Evolutionary conservation across 2,797 vertebrate genomes (phyloP), one percentile per base, ranked within the genome.

Genomic region (Gobionotothen gibberifrons): DNA sequence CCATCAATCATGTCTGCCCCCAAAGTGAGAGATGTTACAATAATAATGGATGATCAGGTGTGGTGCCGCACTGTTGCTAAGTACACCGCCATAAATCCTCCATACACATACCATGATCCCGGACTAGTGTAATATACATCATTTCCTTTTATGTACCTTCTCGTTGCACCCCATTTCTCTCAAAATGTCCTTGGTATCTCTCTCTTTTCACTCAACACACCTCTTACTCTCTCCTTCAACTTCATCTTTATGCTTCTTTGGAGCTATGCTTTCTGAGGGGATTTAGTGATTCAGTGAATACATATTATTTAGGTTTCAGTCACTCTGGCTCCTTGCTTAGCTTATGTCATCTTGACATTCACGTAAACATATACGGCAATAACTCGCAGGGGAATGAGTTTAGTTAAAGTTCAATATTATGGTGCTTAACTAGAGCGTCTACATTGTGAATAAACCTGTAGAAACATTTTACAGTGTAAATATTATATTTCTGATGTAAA

Each of bases 91-190:
- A 91, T 93, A 90, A 92, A 94, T 92, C 88, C 86, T 83, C 22
- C 2, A 72, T 69, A 83, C 81, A 83, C 85, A 89, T 90, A 90
- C 70, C 65, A 36, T 80, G 83, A 91, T 89, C 76, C 76, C 9
- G 4, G 36, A 62, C 81, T 48, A 74, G 73, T 9, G 22, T 91
- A 82, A 87, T 76, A 89, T 89, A 91, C 88, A 91, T 90, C 81
- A 90, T 91, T 91, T 90, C 86, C 88, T 88, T 93, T 93, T 84
- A 91, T 86, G 88, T 64, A 89, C 74, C 90, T 72, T 67, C 74
- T 89, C 79, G 84, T 74, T 87, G 74, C 85, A 86, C 86, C 67
- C 74, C 81, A 85, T 90, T 90, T 88, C 83, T 76, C 78, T 82
- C 80, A 73, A 73, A 81, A 78, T 77, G 85, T 87, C 88, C 85